A percentile compares a stretch with the other conserved stretches of the same genome.
Evolutionary conservation across 2,113 vertebrate species (phyloP).

Genomic region (Cygnus atratus): DNA sequence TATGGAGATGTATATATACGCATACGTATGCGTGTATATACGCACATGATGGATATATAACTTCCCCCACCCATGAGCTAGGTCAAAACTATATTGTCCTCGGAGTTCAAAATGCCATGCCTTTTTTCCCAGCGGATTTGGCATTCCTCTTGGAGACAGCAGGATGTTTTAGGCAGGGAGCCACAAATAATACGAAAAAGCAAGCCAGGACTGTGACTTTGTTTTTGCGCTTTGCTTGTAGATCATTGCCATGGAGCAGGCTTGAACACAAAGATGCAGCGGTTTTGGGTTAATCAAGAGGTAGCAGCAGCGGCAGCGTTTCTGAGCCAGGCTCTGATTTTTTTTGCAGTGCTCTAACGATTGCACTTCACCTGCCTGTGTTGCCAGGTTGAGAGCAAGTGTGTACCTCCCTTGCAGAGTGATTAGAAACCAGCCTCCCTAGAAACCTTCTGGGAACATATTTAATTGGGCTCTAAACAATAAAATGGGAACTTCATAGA

Average conservation of each 20-base stretch:
- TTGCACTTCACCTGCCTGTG: background rate
- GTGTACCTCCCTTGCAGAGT: background rate
- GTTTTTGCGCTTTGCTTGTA: background rate
- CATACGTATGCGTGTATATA: fast-evolving
- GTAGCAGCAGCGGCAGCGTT: background rate
- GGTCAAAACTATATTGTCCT: background rate
- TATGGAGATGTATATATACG: background rate
- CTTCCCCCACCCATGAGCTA: background rate
- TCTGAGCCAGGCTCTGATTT: background rate
- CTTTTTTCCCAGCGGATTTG: background rate
- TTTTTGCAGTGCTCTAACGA: background rate
- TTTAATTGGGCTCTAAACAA: slow-evolving; percentile 6
- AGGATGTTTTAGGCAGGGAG: slow-evolving; percentile 3
- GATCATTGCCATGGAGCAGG: background rate
- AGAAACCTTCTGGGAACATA: background rate
- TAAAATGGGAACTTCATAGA: background rate
- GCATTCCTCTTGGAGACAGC: background rate
- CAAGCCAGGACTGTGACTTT: background rate
- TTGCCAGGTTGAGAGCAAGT: background rate
- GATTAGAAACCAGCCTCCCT: background rate
- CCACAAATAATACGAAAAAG: background rate
- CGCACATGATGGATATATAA: fast-evolving
- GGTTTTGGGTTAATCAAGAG: fast-evolving
- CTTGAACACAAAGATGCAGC: background rate
- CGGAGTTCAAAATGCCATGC: background rate